phyloP scores from a whole-genome alignment of 2,888 invertebrate genomes.

The Ophonus ardosiacus region DNA sequence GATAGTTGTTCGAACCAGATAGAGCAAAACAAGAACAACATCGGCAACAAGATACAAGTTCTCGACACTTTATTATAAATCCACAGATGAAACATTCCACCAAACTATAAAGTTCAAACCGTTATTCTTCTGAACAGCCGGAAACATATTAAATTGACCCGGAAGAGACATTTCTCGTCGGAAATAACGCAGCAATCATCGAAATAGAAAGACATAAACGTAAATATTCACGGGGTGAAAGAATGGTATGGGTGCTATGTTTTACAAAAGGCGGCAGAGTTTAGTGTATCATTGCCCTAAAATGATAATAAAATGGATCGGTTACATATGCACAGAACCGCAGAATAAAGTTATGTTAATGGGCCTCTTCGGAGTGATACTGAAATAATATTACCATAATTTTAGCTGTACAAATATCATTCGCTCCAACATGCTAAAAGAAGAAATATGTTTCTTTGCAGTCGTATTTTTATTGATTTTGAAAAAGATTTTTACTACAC shows the following conservation, averaged over 20 bases:
- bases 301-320: conserved; percentile 25
- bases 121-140: conserved; percentile 54
- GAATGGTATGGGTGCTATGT: background rate
- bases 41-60: conserved; percentile 18
- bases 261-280: background rate
- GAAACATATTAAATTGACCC: conserved; percentile 61
- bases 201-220: conserved; percentile 50
- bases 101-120: conserved; percentile 58
- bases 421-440: background rate
- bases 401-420: background rate
- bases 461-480: too few species aligned
- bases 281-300: conserved; percentile 37
- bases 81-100: conserved; percentile 45
- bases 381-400: conserved; percentile 9
- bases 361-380: background rate
- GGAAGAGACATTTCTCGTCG: conserved; percentile 54
- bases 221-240: conserved; percentile 49
- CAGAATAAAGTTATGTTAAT: conserved; percentile 34
- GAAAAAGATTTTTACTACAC: too few species aligned
- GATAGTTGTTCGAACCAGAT: conserved; percentile 6
- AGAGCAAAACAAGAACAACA: background rate
- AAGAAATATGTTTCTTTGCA: background rate
- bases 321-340: conserved; percentile 3
- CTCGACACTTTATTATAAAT: conserved; percentile 46
- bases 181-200: conserved; percentile 56